Evolutionary conservation across 2,888 invertebrate genomes (phyloP).

Genomic region (Digitonthophagus gazella): DNA sequence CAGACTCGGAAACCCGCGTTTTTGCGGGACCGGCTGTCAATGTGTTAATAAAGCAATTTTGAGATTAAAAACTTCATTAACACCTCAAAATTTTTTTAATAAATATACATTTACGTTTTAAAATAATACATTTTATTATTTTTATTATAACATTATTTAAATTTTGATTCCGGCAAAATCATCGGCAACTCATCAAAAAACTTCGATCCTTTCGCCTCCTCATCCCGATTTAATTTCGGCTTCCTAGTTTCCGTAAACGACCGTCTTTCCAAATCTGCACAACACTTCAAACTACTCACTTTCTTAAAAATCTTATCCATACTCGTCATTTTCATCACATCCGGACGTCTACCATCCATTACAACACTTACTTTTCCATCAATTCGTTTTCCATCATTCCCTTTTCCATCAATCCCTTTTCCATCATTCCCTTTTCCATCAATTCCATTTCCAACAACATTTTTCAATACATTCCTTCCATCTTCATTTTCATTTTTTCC

Average conservation of each 20-base stretch:
- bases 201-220: background rate
- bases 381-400: no score
- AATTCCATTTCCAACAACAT: background rate
- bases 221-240: background rate
- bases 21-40: no score
- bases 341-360: no score
- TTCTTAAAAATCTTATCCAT: background rate
- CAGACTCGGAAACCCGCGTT: no score
- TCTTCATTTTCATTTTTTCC: no score
- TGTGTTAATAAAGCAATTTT: no score
- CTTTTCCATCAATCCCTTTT: background rate
- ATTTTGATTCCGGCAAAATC: background rate
- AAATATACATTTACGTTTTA: no score
- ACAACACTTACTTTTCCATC: background rate
- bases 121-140: no score
- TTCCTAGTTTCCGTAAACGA: background rate
- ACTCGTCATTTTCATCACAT: constrained; percentile 1
- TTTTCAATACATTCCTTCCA: no score
- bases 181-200: background rate
- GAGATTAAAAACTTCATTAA: no score
- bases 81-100: no score
- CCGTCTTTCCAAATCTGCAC: background rate
- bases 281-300: constrained; percentile 8
- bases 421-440: background rate
- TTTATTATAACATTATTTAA: background rate